Conservation (phyloP, 1,140 invertebrate species). For the Neodiprion virginianus region DNA sequence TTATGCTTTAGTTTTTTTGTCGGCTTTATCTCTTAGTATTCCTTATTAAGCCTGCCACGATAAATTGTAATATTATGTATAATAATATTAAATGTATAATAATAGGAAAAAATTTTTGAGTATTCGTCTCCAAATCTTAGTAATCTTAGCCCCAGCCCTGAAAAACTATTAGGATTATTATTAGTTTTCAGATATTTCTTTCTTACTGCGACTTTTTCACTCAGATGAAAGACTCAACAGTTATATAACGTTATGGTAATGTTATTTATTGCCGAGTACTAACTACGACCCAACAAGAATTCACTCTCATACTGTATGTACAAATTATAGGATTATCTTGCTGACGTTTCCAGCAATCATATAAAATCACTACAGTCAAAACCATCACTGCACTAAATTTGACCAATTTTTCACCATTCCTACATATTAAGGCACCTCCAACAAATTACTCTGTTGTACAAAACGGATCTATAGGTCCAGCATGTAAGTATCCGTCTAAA, state of each 20-base stretch:
- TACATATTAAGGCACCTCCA: slow-evolving; percentile 62
- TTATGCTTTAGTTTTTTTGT: neutral
- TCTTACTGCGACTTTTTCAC: slow-evolving; percentile 4
- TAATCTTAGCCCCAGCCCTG: neutral
- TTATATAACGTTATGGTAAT: slow-evolving; percentile 28
- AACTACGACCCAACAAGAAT: slow-evolving; percentile 31
- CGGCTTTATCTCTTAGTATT: neutral
- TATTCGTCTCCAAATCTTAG: slow-evolving; percentile 49
- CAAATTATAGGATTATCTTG: slow-evolving; percentile 50
- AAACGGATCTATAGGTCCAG: slow-evolving; percentile 44
- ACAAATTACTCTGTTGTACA: slow-evolving; percentile 57
- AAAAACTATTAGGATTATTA: neutral
- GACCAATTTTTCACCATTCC: slow-evolving; percentile 25
- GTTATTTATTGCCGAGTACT: slow-evolving; percentile 42
- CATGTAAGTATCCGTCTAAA: slow-evolving; percentile 36
- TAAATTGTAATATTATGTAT: slow-evolving; percentile 15
- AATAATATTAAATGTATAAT: slow-evolving; percentile 41
- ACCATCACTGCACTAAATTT: neutral
- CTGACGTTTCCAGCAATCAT: slow-evolving; percentile 25
- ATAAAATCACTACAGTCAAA: neutral
- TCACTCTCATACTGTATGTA: slow-evolving; percentile 43
- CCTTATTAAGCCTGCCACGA: neutral
- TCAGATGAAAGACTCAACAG: slow-evolving; percentile 27
- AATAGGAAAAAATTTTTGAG: slow-evolving; percentile 58
- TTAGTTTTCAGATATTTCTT: neutral